Conservation (phyloP, 2,888 invertebrate genomes). For the Mimas tiliae region DNA sequence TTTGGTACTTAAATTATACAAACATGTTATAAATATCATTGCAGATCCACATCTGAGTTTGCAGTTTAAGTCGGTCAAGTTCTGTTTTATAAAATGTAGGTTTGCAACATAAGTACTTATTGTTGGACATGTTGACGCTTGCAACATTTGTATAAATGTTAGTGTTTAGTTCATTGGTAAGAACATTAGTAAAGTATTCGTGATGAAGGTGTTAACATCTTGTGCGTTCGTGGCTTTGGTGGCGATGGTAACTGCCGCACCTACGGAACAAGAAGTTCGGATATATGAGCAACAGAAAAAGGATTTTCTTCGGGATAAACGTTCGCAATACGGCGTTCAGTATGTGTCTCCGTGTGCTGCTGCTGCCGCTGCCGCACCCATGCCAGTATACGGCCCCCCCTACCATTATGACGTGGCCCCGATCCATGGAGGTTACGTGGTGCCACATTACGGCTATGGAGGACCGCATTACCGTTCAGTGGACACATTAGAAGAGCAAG, state of each 20-base stretch:
- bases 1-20: not conserved
- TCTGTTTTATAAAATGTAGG: constrained; percentile 43
- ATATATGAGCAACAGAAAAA: constrained; percentile 36
- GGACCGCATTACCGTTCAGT: constrained; percentile 54
- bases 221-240: constrained; percentile 44
- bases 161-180: constrained; percentile 45
- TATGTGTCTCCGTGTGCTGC: constrained; percentile 60
- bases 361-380: constrained; percentile 47
- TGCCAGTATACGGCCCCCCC: constrained; percentile 39
- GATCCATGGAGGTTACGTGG: constrained; percentile 40
- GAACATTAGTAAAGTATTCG: constrained; percentile 46
- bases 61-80: constrained; percentile 62
- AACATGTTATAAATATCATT: not conserved
- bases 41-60: constrained; percentile 38
- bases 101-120: constrained; percentile 57
- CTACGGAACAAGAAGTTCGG: constrained; percentile 39
- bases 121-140: constrained; percentile 46
- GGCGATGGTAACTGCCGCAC: constrained; percentile 49
- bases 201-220: constrained; percentile 30
- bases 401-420: constrained; percentile 41
- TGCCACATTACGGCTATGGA: constrained; percentile 47
- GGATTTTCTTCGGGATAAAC: constrained; percentile 49
- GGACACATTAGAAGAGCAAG: constrained; percentile 51
- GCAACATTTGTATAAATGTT: constrained; percentile 62
- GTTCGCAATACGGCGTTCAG: constrained; percentile 48